Conservation (phyloP, 1,140 invertebrate species). For the Drosophila carrolli region DNA sequence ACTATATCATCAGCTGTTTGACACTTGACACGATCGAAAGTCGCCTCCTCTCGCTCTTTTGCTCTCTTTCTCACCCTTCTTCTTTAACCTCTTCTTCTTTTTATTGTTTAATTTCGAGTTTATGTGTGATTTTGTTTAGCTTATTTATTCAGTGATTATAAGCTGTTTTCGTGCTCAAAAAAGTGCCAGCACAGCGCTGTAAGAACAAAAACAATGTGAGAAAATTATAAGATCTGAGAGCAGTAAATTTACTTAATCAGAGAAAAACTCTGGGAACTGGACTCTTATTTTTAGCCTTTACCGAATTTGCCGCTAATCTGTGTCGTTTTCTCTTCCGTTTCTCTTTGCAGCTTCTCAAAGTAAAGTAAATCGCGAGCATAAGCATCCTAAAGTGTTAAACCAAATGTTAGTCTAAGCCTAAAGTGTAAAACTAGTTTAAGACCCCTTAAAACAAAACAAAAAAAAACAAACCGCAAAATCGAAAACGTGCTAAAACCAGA, state of each 20-base stretch:
- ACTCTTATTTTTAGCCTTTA: conserved; percentile 27
- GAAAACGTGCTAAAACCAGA: conserved; percentile 30
- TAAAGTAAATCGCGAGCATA: conserved; percentile 39
- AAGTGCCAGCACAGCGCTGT: conserved; percentile 33
- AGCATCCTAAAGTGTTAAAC: conserved; percentile 67
- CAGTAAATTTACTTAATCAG: background rate
- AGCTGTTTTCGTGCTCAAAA: conserved; percentile 44
- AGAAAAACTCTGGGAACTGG: conserved; percentile 19
- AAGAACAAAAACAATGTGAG: conserved; percentile 23
- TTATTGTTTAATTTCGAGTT: conserved; percentile 46
- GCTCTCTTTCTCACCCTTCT: conserved; percentile 5
- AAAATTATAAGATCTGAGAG: conserved; percentile 11
- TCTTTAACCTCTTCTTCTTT: background rate
- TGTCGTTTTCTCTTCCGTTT: conserved; percentile 42
- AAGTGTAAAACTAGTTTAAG: conserved; percentile 78
- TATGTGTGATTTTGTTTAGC: conserved; percentile 50
- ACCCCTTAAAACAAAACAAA: conserved; percentile 10
- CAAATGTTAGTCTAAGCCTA: conserved; percentile 79
- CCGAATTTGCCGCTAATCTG: conserved; percentile 32
- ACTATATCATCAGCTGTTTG: conserved; percentile 75
- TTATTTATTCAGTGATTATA: conserved; percentile 59
- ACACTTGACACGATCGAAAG: conserved; percentile 76
- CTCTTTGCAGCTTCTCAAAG: conserved; percentile 71
- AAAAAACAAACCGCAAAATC: conserved; percentile 12
- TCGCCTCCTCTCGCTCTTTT: conserved; percentile 24